Evolutionary conservation across 2,888 invertebrate species (phyloP), one percentile per base, ranked within the genome.

Genomic region (Cataglyphis altisquamis): DNA sequence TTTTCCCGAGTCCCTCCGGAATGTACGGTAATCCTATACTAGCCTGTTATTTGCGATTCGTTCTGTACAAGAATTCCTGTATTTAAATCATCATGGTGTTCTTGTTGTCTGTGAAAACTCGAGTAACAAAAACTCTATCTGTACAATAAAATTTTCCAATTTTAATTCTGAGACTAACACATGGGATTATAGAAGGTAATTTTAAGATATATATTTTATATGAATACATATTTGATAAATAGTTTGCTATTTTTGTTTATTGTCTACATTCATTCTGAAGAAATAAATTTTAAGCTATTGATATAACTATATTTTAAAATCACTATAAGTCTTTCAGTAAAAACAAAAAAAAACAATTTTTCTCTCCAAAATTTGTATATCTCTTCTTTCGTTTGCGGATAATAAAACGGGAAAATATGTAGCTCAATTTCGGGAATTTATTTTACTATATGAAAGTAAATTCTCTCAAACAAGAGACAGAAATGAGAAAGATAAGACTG

Each of bases 21-120:
- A 60, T 15, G 64, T 64, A 39, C 64, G 67, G 25, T 60, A 32
- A 45, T 68, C 18, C n/a, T 45, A 21, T 45, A 57, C 32, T 9
- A 25, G 63, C 62, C 82, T 85, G 84, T 89, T 84, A 89, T 89
- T 89, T 86, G 81, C 85, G 78, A 89, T 86, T 89, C 88, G 86
- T 82, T 84, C 73, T 84, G 66, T 78, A 68, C 62, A 63, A 55
- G 66, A 55, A 84, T 84, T 86, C 70, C 74, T 86, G 55, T 86
- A 85, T 86, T 82, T 84, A 84, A 86, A 84, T 84, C 86, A 77
- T 78, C 73, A 64, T 55, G 87, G 77, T 60, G 87, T 80, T 66
- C 64, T 82, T 57, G 45, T 15, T 66, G 60, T 39, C 25, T n/a
- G 32, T 32, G 48, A 52, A n/a, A 52, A 52, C n/a, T n/a, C 18